Conservation (phyloP, 2,888 invertebrate species). For the Melinopterus prodromus region DNA sequence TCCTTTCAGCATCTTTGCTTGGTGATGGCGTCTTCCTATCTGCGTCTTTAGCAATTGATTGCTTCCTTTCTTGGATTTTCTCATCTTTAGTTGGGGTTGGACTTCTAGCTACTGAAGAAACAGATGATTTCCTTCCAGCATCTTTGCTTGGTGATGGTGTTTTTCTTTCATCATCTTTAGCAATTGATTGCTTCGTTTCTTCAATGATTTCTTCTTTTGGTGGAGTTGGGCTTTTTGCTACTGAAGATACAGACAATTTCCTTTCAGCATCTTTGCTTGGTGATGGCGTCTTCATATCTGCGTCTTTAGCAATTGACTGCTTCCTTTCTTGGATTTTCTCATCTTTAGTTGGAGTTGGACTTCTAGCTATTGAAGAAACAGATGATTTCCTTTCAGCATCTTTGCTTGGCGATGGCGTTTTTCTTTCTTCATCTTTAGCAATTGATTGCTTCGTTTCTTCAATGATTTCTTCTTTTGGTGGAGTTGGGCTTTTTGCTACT, state of each 20-base stretch:
- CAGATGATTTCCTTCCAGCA: background rate
- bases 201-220: conserved; percentile 17
- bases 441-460: too few relatives aligned
- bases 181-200: conserved; percentile 9
- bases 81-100: conserved; percentile 9
- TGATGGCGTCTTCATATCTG: background rate
- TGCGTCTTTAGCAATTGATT: conserved; percentile 16
- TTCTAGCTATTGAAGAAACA: too few relatives aligned
- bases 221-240: too few relatives aligned
- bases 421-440: background rate
- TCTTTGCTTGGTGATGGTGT: background rate
- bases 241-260: background rate
- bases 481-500: background rate
- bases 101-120: background rate
- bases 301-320: conserved; percentile 21
- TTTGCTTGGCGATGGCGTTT: background rate
- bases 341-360: conserved; percentile 11
- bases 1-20: conserved; percentile 14
- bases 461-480: too few relatives aligned
- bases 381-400: background rate
- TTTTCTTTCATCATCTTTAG: background rate
- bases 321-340: background rate
- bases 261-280: too few relatives aligned
- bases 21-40: conserved; percentile 9
- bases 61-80: background rate